Conservation (phyloP, 2,113 vertebrate genomes). For the Paramormyrops kingsleyae region DNA sequence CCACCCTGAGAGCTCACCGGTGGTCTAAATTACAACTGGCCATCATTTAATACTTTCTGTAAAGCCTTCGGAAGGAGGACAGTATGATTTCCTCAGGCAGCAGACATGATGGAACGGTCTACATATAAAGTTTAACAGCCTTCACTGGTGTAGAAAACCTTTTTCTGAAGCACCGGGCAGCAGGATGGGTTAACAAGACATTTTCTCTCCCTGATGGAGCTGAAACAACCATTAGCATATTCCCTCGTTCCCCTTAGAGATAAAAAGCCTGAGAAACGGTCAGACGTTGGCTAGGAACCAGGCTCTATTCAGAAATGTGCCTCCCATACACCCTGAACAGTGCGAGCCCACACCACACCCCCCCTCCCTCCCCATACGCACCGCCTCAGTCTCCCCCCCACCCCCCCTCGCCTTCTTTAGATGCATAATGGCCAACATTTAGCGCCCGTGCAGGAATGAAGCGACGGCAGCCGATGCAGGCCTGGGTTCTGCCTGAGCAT, state of each 20-base stretch:
- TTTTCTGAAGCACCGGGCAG: background rate
- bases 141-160: background rate
- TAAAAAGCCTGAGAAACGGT: background rate
- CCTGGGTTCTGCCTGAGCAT: conserved; percentile 43
- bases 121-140: background rate
- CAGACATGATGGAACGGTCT: background rate
- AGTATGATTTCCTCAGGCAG: background rate
- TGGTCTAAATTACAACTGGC: background rate
- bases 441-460: background rate
- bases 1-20: background rate
- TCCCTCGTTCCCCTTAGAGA: background rate
- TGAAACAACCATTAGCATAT: background rate
- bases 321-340: background rate
- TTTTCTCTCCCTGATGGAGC: background rate
- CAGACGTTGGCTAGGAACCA: background rate
- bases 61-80: background rate
- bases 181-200: background rate
- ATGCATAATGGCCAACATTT: conserved; percentile 5
- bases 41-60: background rate
- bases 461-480: background rate
- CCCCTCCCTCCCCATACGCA: background rate
- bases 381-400: background rate
- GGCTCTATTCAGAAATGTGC: background rate
- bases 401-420: background rate
- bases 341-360: background rate